A percentile compares a stretch with the other conserved stretches of the same genome.
These are phyloP conservation scores for Kryptolebias ocellatus DNA, from an alignment of 2,797 vertebrate genomes.

Conservation along the genomic window DNA sequence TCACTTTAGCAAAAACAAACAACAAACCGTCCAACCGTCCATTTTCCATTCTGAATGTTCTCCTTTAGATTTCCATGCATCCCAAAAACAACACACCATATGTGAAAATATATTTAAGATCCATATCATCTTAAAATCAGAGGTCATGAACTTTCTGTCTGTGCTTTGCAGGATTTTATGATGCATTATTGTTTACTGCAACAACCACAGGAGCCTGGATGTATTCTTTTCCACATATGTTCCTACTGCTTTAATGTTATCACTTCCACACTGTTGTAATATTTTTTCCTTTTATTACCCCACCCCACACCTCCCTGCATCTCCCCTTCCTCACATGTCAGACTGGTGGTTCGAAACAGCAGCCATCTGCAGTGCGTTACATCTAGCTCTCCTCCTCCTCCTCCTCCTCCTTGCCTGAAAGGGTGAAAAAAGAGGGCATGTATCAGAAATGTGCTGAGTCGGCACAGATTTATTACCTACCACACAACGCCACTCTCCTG, in stretches of 20 bases:
- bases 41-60: no score
- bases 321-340: slow-evolving; percentile 55
- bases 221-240: slow-evolving; percentile 8
- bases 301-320: slow-evolving; percentile 22
- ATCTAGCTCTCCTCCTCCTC: slow-evolving; percentile 51
- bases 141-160: slow-evolving; percentile 8
- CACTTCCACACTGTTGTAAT: slow-evolving; percentile 27
- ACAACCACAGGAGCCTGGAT: slow-evolving; percentile 18
- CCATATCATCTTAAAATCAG: not conserved
- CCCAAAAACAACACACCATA: not conserved
- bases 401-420: slow-evolving; percentile 60
- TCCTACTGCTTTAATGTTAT: slow-evolving; percentile 8
- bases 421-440: slow-evolving; percentile 57
- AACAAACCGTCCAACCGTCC: no score
- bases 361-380: slow-evolving; percentile 85
- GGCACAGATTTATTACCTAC: slow-evolving; percentile 69
- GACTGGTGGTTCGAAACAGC: slow-evolving; percentile 77
- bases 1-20: no score
- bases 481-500: slow-evolving; percentile 40
- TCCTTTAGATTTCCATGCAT: not conserved
- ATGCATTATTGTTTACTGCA: slow-evolving; percentile 8
- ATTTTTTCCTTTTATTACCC: slow-evolving; percentile 51
- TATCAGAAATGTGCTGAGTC: slow-evolving; percentile 82
- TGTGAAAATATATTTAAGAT: not conserved
- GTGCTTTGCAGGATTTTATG: slow-evolving; percentile 13